Evolutionary conservation across 2,113 vertebrate species (phyloP).

Genomic region (Sylvilagus bachmani): DNA sequence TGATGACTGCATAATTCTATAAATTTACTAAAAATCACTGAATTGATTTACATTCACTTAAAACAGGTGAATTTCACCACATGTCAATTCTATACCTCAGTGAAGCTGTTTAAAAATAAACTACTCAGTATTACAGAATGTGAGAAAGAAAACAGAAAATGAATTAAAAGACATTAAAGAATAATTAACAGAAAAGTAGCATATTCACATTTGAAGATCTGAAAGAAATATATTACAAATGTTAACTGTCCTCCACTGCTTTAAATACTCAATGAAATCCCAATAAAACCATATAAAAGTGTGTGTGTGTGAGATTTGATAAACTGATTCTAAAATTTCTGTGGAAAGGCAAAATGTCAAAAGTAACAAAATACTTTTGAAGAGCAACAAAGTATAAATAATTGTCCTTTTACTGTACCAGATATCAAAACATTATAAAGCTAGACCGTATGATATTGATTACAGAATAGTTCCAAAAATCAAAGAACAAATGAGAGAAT

Average conservation of each 20-base stretch:
- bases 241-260: conserved; percentile 13
- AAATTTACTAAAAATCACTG: conserved; percentile 26
- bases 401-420: conserved; percentile 9
- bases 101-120: conserved; percentile 43
- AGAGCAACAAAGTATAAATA: conserved; percentile 2
- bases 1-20: background rate
- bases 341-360: conserved; percentile 28
- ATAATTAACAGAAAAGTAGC: conserved; percentile 34
- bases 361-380: conserved; percentile 51
- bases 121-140: conserved; percentile 35
- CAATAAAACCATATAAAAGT: background rate
- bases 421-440: background rate
- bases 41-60: background rate
- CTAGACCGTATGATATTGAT: background rate
- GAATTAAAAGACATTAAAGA: conserved; percentile 40
- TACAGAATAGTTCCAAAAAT: conserved; percentile 38
- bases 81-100: conserved; percentile 39
- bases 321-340: conserved; percentile 50
- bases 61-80: conserved; percentile 19
- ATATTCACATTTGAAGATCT: conserved; percentile 22
- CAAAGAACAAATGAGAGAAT: conserved; percentile 48
- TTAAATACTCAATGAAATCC: background rate
- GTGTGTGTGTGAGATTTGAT: background rate
- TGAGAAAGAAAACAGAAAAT: conserved; percentile 48
- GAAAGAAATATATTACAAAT: conserved; percentile 9